Percentiles rank a stretch among this genome's conserved stretches.
Evolutionary conservation across 2,888 invertebrate species (phyloP).

Genomic region (Drosophila testacea): DNA sequence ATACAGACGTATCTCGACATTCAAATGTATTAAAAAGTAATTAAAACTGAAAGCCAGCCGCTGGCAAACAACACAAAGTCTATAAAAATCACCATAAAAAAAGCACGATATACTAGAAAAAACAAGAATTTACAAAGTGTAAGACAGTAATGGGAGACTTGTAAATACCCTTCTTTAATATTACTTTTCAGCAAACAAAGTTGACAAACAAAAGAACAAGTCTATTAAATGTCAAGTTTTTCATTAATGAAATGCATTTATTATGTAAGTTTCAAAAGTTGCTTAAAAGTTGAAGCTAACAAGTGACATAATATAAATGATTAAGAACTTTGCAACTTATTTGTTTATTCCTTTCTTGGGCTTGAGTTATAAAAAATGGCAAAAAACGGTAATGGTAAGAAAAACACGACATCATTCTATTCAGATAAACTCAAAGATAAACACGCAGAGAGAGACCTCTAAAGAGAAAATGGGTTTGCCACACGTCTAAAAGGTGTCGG

Average conservation of each 20-base stretch:
- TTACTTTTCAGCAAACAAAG: not conserved
- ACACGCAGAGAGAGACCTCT: slow-evolving; percentile 20
- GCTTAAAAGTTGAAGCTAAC: not conserved
- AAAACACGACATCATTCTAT: slow-evolving; percentile 1
- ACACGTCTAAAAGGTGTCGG: slow-evolving; percentile 13
- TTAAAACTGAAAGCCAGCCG: slow-evolving; percentile 11
- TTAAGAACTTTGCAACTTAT: not conserved
- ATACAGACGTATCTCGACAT: not conserved
- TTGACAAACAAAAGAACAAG: slow-evolving; percentile 1
- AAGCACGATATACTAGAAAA: not conserved
- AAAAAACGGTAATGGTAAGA: not conserved
- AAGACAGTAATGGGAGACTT: not conserved
- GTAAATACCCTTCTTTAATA: not conserved
- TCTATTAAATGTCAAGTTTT: slow-evolving; percentile 2
- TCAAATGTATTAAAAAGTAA: slow-evolving; percentile 10
- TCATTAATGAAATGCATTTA: not conserved
- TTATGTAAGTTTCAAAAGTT: slow-evolving; percentile 8
- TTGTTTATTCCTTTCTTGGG: not conserved
- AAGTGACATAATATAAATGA: slow-evolving; percentile 4
- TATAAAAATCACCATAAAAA: not conserved
- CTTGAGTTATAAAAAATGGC: not conserved
- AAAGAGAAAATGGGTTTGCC: slow-evolving; percentile 24
- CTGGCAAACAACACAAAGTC: not conserved
- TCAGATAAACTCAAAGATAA: slow-evolving; percentile 19
- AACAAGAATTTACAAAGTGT: not conserved